Evolutionary conservation across 2,797 vertebrate species (phyloP).

Genomic region (Phrynocephalus forsythii): DNA sequence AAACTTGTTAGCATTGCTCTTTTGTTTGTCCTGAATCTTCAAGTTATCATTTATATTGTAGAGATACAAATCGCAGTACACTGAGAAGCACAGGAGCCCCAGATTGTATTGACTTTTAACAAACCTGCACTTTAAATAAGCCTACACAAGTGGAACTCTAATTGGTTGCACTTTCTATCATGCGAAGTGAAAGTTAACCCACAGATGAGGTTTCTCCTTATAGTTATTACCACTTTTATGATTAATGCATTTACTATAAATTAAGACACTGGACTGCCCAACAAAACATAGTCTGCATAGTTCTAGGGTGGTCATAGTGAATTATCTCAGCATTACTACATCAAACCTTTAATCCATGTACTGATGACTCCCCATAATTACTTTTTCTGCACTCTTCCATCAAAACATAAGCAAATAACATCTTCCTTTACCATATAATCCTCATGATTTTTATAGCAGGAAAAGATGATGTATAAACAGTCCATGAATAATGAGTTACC

Average conservation of each 20-base stretch:
- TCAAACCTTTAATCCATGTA: not conserved
- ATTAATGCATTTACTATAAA: not conserved
- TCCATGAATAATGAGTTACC: conserved; percentile 25
- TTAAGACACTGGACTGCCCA: not conserved
- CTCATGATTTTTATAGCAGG: not conserved
- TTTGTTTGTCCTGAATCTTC: not conserved
- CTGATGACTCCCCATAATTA: conserved; percentile 8
- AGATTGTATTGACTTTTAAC: not conserved
- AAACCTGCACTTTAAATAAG: not conserved
- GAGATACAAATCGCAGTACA: not conserved
- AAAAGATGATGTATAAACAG: conserved; percentile 21
- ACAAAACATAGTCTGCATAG: not conserved
- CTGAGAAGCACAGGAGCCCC: not conserved
- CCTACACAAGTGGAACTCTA: not conserved
- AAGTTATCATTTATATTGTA: not conserved
- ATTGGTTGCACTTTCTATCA: not conserved
- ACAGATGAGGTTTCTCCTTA: not conserved
- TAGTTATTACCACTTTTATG: not conserved
- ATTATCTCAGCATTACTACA: too few relatives aligned
- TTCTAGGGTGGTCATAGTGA: not conserved
- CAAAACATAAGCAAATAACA: not conserved
- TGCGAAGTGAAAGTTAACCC: not conserved
- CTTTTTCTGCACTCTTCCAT: not conserved
- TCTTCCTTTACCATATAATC: not conserved
- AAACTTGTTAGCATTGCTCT: not conserved